Evolutionary conservation across 2,888 invertebrate species (phyloP), one percentile per base, ranked within the genome.

Genomic region (Lucinisca nassula): DNA sequence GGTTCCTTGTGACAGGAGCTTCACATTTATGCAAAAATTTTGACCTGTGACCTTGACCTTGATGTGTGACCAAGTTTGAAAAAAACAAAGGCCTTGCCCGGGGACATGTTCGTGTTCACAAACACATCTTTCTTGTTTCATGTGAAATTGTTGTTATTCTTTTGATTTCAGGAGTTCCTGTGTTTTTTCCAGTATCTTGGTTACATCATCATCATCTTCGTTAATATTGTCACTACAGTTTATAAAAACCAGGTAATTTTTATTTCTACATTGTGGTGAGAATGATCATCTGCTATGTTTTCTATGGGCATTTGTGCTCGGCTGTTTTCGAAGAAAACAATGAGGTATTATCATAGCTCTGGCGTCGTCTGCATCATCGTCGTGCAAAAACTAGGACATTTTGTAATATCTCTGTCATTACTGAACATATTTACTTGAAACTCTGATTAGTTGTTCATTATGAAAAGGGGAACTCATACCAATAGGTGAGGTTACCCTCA

Each of bases 171-270:
- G 95, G 95, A 95, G 75, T 95, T 94, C 72, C 75, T 95, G 32
- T 93, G 92, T 77, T 93, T 93, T 35, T 90, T 94, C 49, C 93
- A 94, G 86, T 95, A 94, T 73, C 79, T 94, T 2, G 92, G 93
- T 2, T 91, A 91, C 78, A 72, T 89, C 6, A 78, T 93, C n/a
- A 76, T 95, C 21, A 35, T 90, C 30, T 40, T 90, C 37, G 72
- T 91, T 58, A 91, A 91, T 72, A 72, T 91, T 10, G 74, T 91
- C 14, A 91, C 89, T 79, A 89, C 85, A 24, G 81, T 92, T 2
- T 91, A 92, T 79, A 77, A 90, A 24, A 84, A 87, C 75, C 89
- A 91, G 87, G 92, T 87, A 84, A 21, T 4, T 10, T 10, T 10
- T 10, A 8, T 10, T 40, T 8, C 14, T 14, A 40, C 8, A 40